phyloP scores from a whole-genome alignment of 2,113 vertebrate species.

The Siniperca chuatsi region DNA sequence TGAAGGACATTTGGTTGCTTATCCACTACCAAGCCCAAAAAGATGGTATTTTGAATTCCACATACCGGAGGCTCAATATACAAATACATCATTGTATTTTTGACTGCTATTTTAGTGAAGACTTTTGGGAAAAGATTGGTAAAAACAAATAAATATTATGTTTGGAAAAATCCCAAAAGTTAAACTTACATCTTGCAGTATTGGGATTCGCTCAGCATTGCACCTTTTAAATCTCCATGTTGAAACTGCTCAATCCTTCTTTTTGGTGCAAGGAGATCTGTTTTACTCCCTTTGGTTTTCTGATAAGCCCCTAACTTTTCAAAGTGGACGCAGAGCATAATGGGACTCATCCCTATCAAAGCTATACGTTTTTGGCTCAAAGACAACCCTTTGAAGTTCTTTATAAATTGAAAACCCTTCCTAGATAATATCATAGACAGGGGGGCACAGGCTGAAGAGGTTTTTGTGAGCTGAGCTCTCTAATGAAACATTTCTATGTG shows the following conservation, averaged over 20 bases:
- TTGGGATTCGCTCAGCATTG: background rate
- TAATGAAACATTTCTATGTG: constrained; percentile 20
- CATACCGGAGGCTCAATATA: background rate
- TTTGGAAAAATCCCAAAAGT: background rate
- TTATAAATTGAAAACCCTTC: constrained; percentile 17
- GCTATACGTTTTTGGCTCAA: constrained; percentile 29
- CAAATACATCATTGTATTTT: too few relatives aligned
- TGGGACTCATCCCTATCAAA: constrained; percentile 22
- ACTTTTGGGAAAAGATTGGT: background rate
- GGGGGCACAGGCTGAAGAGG: background rate
- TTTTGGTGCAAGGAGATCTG: background rate
- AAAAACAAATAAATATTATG: background rate
- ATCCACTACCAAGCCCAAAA: background rate
- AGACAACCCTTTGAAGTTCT: constrained; percentile 33
- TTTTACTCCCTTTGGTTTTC: constrained; percentile 17
- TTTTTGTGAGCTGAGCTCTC: background rate
- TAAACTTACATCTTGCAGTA: background rate
- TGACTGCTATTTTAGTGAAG: background rate
- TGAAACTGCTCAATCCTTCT: background rate
- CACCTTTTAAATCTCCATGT: constrained; percentile 9
- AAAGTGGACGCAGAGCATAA: constrained; percentile 33
- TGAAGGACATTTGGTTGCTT: background rate
- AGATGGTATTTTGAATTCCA: background rate
- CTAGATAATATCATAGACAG: constrained; percentile 2
- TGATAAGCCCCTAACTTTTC: constrained; percentile 35